phyloP scores from a whole-genome alignment of 1,140 invertebrate genomes.

The Pectinophora gossypiella region DNA sequence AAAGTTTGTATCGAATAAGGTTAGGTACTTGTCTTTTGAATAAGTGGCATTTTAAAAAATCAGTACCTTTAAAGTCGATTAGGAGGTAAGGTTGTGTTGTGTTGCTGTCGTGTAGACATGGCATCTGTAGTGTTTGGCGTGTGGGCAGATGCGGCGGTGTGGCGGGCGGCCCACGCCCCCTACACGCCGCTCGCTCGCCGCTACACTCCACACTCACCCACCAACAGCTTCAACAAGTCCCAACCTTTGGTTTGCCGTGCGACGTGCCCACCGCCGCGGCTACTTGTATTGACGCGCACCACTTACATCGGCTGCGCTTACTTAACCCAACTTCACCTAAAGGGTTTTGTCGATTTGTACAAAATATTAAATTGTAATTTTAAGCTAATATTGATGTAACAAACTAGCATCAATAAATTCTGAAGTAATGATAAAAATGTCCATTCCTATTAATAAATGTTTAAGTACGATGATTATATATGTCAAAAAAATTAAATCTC shows the following conservation, averaged over 20 bases:
- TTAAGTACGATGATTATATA: conserved; percentile 31
- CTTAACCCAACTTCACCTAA: neutral
- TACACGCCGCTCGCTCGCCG: neutral
- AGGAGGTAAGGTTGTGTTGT: conserved; percentile 11
- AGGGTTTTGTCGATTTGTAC: conserved; percentile 20
- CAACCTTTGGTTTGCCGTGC: too few species aligned
- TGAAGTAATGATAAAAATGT: conserved; percentile 29
- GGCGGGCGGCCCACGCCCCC: neutral
- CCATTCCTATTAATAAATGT: conserved; percentile 38
- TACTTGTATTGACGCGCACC: too few species aligned
- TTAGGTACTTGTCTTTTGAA: neutral
- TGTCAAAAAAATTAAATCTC: conserved; percentile 18
- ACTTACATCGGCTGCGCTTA: too few species aligned
- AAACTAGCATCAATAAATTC: conserved; percentile 25
- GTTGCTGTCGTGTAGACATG: conserved; percentile 30
- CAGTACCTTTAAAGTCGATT: neutral
- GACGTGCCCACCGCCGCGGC: too few species aligned
- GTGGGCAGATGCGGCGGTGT: neutral
- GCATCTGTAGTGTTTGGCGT: conserved; percentile 19
- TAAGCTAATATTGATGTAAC: conserved; percentile 24
- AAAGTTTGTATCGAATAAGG: neutral
- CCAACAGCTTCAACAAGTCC: neutral
- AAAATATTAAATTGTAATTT: conserved; percentile 19
- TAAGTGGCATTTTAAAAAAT: neutral
- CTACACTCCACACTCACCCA: neutral